phyloP scores from a whole-genome alignment of 1,140 invertebrate genomes.

The Orius laevigatus region DNA sequence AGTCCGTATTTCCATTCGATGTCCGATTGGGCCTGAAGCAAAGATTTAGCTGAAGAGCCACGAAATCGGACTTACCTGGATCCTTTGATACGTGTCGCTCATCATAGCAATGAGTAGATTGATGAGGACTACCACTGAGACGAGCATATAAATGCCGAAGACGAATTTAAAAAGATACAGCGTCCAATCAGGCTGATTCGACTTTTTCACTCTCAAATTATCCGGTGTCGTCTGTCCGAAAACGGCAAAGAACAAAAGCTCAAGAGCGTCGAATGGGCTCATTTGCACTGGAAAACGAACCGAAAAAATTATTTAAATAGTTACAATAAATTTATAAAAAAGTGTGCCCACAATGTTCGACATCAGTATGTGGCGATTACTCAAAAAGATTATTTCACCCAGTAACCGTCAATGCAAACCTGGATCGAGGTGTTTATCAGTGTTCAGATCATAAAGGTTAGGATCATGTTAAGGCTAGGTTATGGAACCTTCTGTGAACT shows the following conservation, averaged over 20 bases:
- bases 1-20: slow-evolving; percentile 99
- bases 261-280: slow-evolving; percentile 79
- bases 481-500: too few species aligned
- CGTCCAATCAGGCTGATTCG: slow-evolving; percentile 52
- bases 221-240: slow-evolving; percentile 92
- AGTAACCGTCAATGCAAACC: too few species aligned
- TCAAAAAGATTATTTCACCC: not conserved
- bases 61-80: slow-evolving; percentile 47
- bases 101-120: slow-evolving; percentile 99
- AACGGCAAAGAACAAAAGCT: slow-evolving; percentile 96
- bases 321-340: slow-evolving; percentile 3
- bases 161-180: slow-evolving; percentile 64
- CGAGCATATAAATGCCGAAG: slow-evolving; percentile 91
- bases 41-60: not conserved
- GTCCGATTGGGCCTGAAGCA: slow-evolving; percentile 83
- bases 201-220: slow-evolving; percentile 39
- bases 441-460: too few species aligned
- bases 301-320: not conserved
- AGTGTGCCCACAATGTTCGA: not conserved
- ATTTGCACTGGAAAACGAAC: slow-evolving; percentile 64
- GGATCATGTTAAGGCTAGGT: too few species aligned
- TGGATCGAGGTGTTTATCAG: too few species aligned
- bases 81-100: slow-evolving; percentile 98
- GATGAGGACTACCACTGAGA: slow-evolving; percentile 95
- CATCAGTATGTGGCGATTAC: not conserved